Evolutionary conservation across 1,140 invertebrate genomes (phyloP).

Genomic region (Bombyx mandarina): DNA sequence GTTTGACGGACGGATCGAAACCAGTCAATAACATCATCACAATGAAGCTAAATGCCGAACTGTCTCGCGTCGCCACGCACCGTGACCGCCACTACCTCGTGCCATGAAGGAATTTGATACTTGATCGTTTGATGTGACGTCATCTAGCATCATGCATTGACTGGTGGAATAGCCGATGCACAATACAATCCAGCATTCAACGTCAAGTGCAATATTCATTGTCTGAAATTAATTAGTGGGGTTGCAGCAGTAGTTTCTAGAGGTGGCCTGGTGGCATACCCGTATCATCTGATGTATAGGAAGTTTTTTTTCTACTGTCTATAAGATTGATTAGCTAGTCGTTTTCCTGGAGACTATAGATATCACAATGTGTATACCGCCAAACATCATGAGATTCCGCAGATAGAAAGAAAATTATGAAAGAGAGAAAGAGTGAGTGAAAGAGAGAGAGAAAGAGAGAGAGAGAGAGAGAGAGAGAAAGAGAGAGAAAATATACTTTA

Average conservation of each 20-base stretch:
- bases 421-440: background rate
- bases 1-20: conserved; percentile 40
- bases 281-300: no score
- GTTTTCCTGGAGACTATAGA: no score
- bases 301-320: no score
- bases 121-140: conserved; percentile 10
- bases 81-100: conserved; percentile 26
- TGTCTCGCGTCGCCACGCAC: conserved; percentile 49
- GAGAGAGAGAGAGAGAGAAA: background rate
- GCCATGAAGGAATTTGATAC: conserved; percentile 35
- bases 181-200: no score
- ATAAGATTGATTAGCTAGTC: no score
- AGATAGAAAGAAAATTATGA: background rate
- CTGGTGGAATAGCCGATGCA: no score
- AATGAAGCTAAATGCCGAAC: conserved; percentile 61
- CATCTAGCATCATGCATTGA: no score
- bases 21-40: conserved; percentile 57
- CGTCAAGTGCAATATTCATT: no score
- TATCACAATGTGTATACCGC: no score
- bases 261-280: no score
- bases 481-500: background rate
- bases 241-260: no score
- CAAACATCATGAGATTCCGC: background rate
- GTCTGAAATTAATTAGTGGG: no score
- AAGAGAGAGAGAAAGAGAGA: background rate